Conservation (phyloP, 2,797 vertebrate species). For the Aulostomus chinensis region DNA sequence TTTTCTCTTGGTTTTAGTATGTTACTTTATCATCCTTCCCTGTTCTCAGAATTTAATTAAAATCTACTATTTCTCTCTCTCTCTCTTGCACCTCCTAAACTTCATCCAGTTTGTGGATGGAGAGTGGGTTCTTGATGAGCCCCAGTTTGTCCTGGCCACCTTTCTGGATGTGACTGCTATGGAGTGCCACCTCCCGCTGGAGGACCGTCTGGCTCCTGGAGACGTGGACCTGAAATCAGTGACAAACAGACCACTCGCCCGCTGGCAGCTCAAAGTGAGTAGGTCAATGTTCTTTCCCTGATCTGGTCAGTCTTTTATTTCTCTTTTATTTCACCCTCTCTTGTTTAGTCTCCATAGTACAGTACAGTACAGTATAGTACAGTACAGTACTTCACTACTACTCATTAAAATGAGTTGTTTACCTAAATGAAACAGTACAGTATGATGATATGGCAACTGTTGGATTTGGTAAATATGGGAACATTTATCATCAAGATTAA, state of each 20-base stretch:
- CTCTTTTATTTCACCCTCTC: too few relatives aligned
- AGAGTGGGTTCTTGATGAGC: slow-evolving; percentile 80
- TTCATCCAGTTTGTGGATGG: slow-evolving; percentile 77
- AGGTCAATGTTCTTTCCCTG: too few relatives aligned
- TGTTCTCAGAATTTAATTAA: neutral
- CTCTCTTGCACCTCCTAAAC: neutral
- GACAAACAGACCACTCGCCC: slow-evolving; percentile 75
- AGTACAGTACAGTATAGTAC: too few relatives aligned
- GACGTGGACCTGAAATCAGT: slow-evolving; percentile 34
- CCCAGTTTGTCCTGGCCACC: slow-evolving; percentile 67
- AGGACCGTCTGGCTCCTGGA: slow-evolving; percentile 54
- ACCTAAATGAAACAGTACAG: too few relatives aligned
- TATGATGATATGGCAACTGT: too few relatives aligned
- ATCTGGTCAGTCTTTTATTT: too few relatives aligned
- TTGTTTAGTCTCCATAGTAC: too few relatives aligned
- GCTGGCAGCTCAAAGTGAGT: slow-evolving; percentile 91
- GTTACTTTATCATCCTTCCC: neutral
- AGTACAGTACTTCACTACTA: too few relatives aligned
- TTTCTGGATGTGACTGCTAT: slow-evolving; percentile 80
- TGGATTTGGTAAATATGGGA: too few relatives aligned
- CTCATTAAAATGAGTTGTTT: too few relatives aligned
- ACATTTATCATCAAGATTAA: too few relatives aligned
- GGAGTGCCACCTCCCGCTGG: slow-evolving; percentile 83
- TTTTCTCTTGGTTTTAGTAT: neutral
- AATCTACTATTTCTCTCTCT: neutral